Evolutionary conservation across 2,888 invertebrate species (phyloP).

Genomic region (Bruchidius siliquastri): DNA sequence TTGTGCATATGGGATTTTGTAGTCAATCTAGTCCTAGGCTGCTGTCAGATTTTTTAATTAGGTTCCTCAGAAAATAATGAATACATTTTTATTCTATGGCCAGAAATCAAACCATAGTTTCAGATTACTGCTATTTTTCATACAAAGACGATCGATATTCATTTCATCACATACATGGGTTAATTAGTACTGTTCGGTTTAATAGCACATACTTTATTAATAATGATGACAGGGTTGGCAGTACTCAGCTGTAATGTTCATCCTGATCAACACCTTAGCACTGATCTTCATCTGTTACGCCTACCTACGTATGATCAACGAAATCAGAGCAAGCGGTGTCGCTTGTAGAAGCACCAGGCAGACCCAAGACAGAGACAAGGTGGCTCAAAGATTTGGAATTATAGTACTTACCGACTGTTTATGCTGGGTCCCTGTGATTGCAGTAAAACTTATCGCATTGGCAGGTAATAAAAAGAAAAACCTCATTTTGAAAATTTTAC

Average conservation of each 20-base stretch:
- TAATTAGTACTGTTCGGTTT: no score
- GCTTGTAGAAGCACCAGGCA: constrained; percentile 57
- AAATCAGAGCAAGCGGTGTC: constrained; percentile 54
- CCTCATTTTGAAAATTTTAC: no score
- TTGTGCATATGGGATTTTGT: no score
- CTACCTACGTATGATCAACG: constrained; percentile 55
- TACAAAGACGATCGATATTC: no score
- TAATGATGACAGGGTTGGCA: constrained; percentile 52
- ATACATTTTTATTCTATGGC: no score
- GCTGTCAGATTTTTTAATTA: no score
- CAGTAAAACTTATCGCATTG: constrained; percentile 54
- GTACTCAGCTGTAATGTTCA: constrained; percentile 56
- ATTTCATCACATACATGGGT: no score
- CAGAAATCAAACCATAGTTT: no score
- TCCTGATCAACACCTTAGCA: constrained; percentile 53
- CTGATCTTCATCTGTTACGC: constrained; percentile 55
- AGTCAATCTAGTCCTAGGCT: no score
- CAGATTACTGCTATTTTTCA: no score
- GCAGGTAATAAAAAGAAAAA: constrained; percentile 43
- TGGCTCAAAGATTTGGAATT: constrained; percentile 56
- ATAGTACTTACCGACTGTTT: constrained; percentile 58
- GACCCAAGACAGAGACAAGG: constrained; percentile 52
- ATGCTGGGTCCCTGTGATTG: constrained; percentile 59
- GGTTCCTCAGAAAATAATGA: no score
- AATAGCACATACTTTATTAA: background rate